Base-by-base conservation (phyloP, 2,113 vertebrate genomes). In the Ondatra zibethicus region DNA sequence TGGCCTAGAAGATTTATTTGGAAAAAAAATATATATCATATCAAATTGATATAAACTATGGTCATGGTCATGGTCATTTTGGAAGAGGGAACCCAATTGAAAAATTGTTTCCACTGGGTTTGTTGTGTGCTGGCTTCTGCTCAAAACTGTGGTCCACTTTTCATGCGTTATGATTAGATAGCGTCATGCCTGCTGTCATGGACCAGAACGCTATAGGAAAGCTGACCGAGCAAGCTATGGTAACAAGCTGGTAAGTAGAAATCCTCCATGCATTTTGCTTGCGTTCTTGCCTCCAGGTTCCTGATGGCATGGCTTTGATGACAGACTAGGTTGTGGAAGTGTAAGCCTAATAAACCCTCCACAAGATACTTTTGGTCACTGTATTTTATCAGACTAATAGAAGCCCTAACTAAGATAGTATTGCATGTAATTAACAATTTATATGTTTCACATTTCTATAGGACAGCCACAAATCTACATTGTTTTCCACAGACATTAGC, bases 401-500 rank as follows among this genome's bases (percentile, higher is more conserved):
- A 29, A 84, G 29, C 13, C 12, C n/a, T 39, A 61, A 63, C n/a
- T 42, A 63, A 63, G 3, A 63, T 13, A 45, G 3, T 65, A 31
- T 31, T 36, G 0, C 29, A 70, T 80, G 12, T 5, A 75, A 72
- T 88, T 76, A 8, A 63, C 88, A 63, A 33, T 82, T 96, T 25
- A 77, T 76, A 33, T 90, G 16, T 70, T 92, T 95, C 4, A 29
- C 75, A 72, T 90, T 93, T 97, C 31, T 95, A 9, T 76, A 72
- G n/a, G 47, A 84, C 0, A 72, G 91, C 96, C 58, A 72, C 0
- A 63, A 91, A 13, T 84, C 52, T 61, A 78, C 6, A 70, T 94
- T 92, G 90, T 81, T 92, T 88, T 94, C 12, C 7, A 88, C 61
- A 80, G 21, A 86, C 42, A 29, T 89, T 89, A 95, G 27, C 36